Evolutionary conservation across 2,113 vertebrate species (phyloP), one percentile per base, ranked within the genome.

Genomic region (Protobothrops flavoviridis): DNA sequence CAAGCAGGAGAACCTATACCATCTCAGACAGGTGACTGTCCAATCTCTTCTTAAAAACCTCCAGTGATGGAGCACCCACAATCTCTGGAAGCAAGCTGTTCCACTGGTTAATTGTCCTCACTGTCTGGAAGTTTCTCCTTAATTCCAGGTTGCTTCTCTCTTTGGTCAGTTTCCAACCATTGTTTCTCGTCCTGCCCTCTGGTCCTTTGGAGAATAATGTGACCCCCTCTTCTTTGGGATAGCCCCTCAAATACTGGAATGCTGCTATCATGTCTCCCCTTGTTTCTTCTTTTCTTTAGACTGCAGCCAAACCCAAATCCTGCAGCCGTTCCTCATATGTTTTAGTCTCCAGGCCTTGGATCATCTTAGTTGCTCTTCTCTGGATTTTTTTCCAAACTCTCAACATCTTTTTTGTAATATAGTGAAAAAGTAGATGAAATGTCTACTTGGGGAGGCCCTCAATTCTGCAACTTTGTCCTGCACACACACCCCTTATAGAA

Each of bases 131-230:
- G 1, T 29, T 29, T 1, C 59, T 64, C 26, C 59, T 64, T 64
- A 64, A 29, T 64, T 12, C 59, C 9, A 29, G 26, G 59, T 64
- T 64, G 26, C 11, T 29, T 64, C 26, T 64, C 26, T 29, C 61
- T 26, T 64, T 64, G 3, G 0, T 12, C 61, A 29, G 26, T 64
- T 64, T 64, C 61, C 61, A 64, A 29, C 61, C 10, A 12, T 13
- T 29, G 0, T 64, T 64, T 26, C 3, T 29, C 12, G 0, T 64
- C 61, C 29, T 26, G 1, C 11, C 59, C 29, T 61, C 24, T 0
- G 26, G 59, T 29, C 9, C 59, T 0, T 61, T 29, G 59, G 59
- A 4, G 0, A 61, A 61, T 0, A 61, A 1, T 0, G 0, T 29
- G 26, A 64, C 10, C 59, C 3, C 23, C 3, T 64, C 26, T 11